Conservation (phyloP, 2,113 vertebrate species). For the Brachypodius melanocephalos region DNA sequence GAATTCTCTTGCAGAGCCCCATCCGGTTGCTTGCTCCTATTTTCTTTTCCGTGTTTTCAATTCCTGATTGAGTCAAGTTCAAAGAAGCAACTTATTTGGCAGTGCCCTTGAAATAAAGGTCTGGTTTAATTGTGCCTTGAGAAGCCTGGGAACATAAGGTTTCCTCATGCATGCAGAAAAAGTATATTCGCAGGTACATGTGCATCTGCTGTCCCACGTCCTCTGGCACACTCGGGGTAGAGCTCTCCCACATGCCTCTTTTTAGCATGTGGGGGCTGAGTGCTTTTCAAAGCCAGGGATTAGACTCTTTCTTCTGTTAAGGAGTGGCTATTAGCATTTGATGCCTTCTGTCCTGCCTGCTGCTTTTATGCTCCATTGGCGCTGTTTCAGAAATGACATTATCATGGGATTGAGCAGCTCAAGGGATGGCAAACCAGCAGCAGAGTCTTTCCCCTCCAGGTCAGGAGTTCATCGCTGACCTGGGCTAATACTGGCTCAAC, state of each 20-base stretch:
- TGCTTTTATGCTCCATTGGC: slow-evolving; percentile 59
- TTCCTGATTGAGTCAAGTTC: slow-evolving; percentile 23
- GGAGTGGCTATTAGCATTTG: slow-evolving; percentile 53
- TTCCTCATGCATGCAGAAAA: not conserved
- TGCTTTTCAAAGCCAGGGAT: slow-evolving; percentile 49
- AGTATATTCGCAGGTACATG: not conserved
- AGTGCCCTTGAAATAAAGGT: slow-evolving; percentile 22
- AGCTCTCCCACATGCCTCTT: not conserved
- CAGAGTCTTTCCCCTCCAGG: not conserved
- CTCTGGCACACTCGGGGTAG: not conserved
- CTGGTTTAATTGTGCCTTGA: not conserved
- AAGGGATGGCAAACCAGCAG: not conserved
- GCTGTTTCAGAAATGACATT: slow-evolving; percentile 55
- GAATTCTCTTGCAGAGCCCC: slow-evolving; percentile 43
- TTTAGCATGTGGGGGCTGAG: slow-evolving; percentile 6
- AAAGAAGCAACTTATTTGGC: slow-evolving; percentile 50
- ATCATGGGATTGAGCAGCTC: slow-evolving; percentile 41
- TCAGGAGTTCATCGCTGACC: slow-evolving; percentile 35
- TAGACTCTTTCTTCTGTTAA: slow-evolving; percentile 33
- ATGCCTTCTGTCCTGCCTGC: slow-evolving; percentile 59
- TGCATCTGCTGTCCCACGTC: slow-evolving; percentile 12
- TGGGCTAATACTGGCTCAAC: not conserved
- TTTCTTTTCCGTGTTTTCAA: slow-evolving; percentile 42
- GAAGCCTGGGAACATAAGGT: slow-evolving; percentile 16
- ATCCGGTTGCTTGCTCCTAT: slow-evolving; percentile 18